Evolutionary conservation across 2,113 vertebrate genomes (phyloP).

Genomic region (Beaufortia kweichowensis): DNA sequence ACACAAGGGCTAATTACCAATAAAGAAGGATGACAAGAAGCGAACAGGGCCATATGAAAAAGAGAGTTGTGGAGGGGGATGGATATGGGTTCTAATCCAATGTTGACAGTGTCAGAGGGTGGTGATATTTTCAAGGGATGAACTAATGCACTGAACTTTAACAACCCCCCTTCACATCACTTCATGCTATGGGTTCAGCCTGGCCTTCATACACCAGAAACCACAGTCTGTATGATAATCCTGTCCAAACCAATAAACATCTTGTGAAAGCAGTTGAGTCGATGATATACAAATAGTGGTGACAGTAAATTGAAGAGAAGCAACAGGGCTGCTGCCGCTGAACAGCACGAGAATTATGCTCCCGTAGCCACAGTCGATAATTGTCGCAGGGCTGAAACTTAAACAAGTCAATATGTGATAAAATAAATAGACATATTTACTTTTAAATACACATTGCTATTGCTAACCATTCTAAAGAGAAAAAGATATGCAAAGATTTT

Average conservation of each 20-base stretch:
- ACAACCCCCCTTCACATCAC: neutral
- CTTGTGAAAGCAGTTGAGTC: constrained; percentile 4
- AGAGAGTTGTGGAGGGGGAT: neutral
- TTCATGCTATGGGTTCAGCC: neutral
- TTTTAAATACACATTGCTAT: neutral
- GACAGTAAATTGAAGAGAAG: neutral
- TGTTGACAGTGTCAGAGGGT: neutral
- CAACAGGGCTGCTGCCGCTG: neutral
- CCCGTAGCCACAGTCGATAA: neutral
- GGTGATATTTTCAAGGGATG: constrained; percentile 28
- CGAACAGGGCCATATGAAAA: neutral
- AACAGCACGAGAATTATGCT: neutral
- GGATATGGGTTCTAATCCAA: neutral
- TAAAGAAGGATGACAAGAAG: constrained; percentile 57
- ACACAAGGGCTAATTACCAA: constrained; percentile 65
- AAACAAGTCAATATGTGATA: neutral
- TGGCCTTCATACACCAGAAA: neutral
- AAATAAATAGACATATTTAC: neutral
- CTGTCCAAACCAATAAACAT: constrained; percentile 5
- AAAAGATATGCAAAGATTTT: too few relatives aligned
- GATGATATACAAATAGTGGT: neutral
- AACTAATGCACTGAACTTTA: constrained; percentile 12
- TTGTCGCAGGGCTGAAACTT: neutral
- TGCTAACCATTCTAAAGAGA: too few relatives aligned
- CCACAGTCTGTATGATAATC: neutral